Percentiles rank a stretch among this genome's conserved stretches.
Conservation (phyloP, 2,797 vertebrate genomes). For the Sebastiscus tertius region DNA sequence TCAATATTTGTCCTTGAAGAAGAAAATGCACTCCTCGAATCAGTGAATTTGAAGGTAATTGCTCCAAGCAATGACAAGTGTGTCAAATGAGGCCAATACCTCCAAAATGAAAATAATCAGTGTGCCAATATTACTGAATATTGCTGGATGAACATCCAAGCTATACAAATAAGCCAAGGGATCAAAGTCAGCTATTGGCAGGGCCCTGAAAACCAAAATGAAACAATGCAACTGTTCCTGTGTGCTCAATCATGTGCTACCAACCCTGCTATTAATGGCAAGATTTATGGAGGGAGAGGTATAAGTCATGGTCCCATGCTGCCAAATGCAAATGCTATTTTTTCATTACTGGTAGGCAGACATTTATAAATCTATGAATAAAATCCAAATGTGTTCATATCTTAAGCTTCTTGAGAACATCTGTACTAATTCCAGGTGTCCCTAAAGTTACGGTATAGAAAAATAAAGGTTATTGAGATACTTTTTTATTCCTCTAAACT, state of each 20-base stretch:
- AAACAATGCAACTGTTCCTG: not conserved
- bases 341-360: not conserved
- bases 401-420: not conserved
- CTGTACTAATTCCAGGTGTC: not conserved
- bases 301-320: not conserved
- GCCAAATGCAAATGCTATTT: conserved; percentile 1
- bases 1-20: not conserved
- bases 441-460: not conserved
- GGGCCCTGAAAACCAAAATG: not conserved
- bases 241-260: not conserved
- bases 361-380: not conserved
- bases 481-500: not conserved
- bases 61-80: not conserved
- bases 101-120: not conserved
- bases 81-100: not conserved
- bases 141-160: conserved; percentile 2
- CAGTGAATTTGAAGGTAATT: not conserved
- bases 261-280: not conserved
- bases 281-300: not conserved
- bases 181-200: conserved; percentile 32
- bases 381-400: not conserved
- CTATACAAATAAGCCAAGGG: not conserved
- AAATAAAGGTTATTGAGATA: not conserved
- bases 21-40: not conserved
- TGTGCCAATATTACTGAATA: conserved; percentile 1